These are phyloP conservation scores for Diplazon laetatorius DNA, from an alignment of 2,888 invertebrate genomes.

Conservation along the genomic window DNA sequence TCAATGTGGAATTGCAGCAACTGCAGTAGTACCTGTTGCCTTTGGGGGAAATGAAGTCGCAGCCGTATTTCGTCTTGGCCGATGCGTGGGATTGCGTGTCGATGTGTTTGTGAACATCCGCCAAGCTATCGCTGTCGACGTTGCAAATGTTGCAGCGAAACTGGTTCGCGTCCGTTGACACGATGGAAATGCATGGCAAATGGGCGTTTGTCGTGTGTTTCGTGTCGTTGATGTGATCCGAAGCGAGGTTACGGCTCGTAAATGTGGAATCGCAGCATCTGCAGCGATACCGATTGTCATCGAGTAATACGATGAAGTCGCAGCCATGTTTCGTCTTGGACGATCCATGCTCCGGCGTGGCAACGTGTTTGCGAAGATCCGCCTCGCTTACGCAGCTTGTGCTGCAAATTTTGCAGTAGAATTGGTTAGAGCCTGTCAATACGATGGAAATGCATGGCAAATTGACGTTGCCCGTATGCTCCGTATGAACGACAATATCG, in stretches of 20 bases:
- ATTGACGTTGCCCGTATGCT: background rate
- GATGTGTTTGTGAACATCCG: background rate
- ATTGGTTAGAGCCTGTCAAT: background rate
- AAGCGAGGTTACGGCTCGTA: background rate
- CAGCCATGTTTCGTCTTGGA: background rate
- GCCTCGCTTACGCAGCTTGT: background rate
- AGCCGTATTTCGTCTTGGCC: background rate
- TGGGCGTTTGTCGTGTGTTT: background rate
- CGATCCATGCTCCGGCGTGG: background rate
- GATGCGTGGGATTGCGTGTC: background rate
- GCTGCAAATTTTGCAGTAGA: background rate
- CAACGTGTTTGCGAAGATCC: background rate
- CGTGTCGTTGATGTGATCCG: background rate
- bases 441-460: background rate
- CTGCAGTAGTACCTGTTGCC: conserved; percentile 8
- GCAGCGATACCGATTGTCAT: conserved; percentile 3
- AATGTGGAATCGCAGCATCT: conserved; percentile 19
- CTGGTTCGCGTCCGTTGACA: background rate
- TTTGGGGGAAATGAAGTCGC: background rate
- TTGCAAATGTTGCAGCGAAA: background rate
- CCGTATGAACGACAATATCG: too few species aligned
- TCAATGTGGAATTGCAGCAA: conserved; percentile 23
- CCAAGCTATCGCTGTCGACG: background rate
- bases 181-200: conserved; percentile 12
- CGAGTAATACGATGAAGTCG: background rate